A percentile compares a stretch with the other conserved stretches of the same genome.
Conservation (phyloP, 2,888 invertebrate genomes). For the Nemotelus pantherinus region DNA sequence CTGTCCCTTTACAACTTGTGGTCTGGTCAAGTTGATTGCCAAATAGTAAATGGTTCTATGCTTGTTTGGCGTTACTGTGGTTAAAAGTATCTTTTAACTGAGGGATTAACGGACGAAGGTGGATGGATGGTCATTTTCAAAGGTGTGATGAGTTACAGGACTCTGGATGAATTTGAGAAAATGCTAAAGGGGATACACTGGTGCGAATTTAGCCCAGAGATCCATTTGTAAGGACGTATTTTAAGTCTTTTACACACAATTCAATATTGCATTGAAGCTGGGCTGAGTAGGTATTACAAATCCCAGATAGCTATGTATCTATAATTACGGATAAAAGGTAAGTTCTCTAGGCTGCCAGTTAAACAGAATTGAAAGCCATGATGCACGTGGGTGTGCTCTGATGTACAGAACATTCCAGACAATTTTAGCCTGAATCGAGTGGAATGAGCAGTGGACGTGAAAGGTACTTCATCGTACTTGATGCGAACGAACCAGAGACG, state of each 20-base stretch:
- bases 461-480: neutral
- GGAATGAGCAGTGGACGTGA: neutral
- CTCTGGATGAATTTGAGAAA: neutral
- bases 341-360: too few relatives aligned
- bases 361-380: neutral
- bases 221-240: constrained; percentile 3
- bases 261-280: constrained; percentile 34
- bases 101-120: constrained; percentile 33
- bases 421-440: neutral
- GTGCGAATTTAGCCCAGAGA: neutral
- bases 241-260: constrained; percentile 24
- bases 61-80: neutral
- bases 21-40: neutral
- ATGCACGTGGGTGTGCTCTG: constrained; percentile 18
- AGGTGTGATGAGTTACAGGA: constrained; percentile 37
- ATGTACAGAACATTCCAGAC: neutral
- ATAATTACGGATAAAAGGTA: too few relatives aligned
- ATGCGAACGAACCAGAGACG: constrained; percentile 11
- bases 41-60: constrained; percentile 1
- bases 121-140: constrained; percentile 36
- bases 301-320: too few relatives aligned
- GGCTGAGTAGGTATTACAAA: neutral
- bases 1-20: neutral
- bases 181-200: neutral
- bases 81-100: constrained; percentile 28